A percentile compares a stretch with the other conserved stretches of the same genome.
These are phyloP conservation scores for Heliconius erato DNA, from an alignment of 2,888 invertebrate genomes.

Conservation along the genomic window DNA sequence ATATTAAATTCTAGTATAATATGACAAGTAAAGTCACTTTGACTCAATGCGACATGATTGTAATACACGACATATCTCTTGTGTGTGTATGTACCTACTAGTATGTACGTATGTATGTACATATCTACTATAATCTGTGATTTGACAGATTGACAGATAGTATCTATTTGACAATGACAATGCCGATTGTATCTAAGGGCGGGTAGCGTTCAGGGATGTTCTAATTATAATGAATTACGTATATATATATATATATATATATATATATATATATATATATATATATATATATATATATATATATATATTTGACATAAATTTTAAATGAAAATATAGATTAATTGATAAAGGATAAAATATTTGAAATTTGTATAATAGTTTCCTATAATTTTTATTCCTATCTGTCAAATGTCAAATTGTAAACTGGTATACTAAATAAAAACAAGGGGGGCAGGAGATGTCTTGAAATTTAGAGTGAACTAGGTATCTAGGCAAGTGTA, in stretches of 20 bases:
- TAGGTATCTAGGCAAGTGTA: no score
- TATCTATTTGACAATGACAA: constrained; percentile 21
- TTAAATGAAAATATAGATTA: neutral
- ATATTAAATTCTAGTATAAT: constrained; percentile 1
- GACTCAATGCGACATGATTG: neutral
- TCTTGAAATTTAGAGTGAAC: no score
- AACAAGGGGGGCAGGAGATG: no score
- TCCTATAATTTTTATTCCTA: no score
- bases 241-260: no score
- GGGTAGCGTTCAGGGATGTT: neutral
- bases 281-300: no score
- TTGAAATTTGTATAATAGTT: no score
- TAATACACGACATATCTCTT: neutral
- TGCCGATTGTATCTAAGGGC: neutral
- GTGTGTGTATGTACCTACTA: neutral
- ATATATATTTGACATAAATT: neutral
- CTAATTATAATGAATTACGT: neutral
- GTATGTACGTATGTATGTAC: neutral
- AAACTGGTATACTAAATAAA: no score
- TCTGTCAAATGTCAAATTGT: no score
- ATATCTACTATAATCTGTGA: constrained; percentile 1
- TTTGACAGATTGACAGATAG: constrained; percentile 28
- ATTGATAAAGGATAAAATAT: no score
- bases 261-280: no score
- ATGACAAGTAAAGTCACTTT: neutral